Evolutionary conservation across 2,797 vertebrate genomes (phyloP).

Genomic region (Intellagama lesueurii): DNA sequence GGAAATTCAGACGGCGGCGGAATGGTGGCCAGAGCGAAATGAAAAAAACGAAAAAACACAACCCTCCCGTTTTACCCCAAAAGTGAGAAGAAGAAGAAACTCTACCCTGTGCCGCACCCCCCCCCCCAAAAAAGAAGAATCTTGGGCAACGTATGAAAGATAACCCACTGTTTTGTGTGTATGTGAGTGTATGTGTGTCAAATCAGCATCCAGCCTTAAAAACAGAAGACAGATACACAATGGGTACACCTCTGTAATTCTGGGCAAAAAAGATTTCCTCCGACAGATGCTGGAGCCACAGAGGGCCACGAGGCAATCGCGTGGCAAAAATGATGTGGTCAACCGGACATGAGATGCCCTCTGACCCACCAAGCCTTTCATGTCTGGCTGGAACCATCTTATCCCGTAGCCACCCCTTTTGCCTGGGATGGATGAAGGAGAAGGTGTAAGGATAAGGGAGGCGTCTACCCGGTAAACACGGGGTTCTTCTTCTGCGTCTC

Average conservation of each 20-base stretch:
- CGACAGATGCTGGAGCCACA: conserved; percentile 84
- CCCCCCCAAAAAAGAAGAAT: not conserved
- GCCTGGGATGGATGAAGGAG: not conserved
- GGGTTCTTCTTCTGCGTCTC: not conserved
- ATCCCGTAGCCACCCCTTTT: not conserved
- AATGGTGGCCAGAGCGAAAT: no score
- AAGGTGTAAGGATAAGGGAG: not conserved
- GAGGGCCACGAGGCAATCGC: conserved; percentile 53
- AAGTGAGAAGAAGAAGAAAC: no score
- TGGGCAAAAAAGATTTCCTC: conserved; percentile 75
- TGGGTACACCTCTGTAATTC: conserved; percentile 74
- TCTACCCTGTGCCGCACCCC: no score
- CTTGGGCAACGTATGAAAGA: conserved; percentile 62
- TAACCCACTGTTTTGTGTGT: conserved; percentile 78
- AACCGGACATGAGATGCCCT: not conserved
- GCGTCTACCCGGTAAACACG: conserved; percentile 25
- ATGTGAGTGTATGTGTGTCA: conserved; percentile 79
- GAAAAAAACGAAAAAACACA: no score
- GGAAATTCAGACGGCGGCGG: not conserved
- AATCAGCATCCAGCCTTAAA: conserved; percentile 98
- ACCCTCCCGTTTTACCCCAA: no score
- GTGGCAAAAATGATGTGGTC: conserved; percentile 28
- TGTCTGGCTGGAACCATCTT: conserved; percentile 10
- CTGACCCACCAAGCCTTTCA: not conserved
- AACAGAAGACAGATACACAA: conserved; percentile 66